Evolutionary conservation across 1,140 invertebrate species (phyloP), one percentile per base, ranked within the genome.

Genomic region (Danaus melanippus): DNA sequence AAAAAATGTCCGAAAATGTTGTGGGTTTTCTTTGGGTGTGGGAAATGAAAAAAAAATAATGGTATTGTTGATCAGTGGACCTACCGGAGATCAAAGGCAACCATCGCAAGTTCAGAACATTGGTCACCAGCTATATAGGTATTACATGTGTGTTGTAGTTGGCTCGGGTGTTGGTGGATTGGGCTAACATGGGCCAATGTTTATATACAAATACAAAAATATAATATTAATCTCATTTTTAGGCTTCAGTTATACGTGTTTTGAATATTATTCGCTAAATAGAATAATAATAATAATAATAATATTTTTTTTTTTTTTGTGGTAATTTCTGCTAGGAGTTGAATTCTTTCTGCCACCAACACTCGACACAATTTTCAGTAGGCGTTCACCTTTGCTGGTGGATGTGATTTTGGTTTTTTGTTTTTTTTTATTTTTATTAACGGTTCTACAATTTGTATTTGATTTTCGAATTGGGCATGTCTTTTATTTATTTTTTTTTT

Each of bases 51-150:
- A 43, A 49, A 45, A 49, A 55, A 50, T 15, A 46, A 55, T 42
- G 39, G 47, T 63, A 64, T 64, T 74, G 60, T 70, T 64, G 57
- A 70, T 63, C 79, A 97, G 95, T 97, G 93, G 95, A 97, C 92
- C 93, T 97, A 88, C 95, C 95, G 87, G 95, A 96, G 92, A 95
- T 97, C 90, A 97, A 97, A 91, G 96, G 96, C 87, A 96, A 96
- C 88, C 96, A 97, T 91, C 94, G 96, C 90, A 97, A 97, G 92
- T 98, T 98, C 93, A 93, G 96, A 91, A 97, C 95, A 86, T 92
- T 98, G 90, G 96, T 97, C 89, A 95, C 95, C 90, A 97, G 94
- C 90, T 97, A 96, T 85, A 96, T 98, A 96, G 96, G 95, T 97
- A 97, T 76, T 69, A 74, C 76, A 59, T 74, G 66, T 67, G 63